A percentile compares a stretch with the other conserved stretches of the same genome.
Evolutionary conservation across 2,797 vertebrate genomes (phyloP).

Genomic region (Valencia hispanica): DNA sequence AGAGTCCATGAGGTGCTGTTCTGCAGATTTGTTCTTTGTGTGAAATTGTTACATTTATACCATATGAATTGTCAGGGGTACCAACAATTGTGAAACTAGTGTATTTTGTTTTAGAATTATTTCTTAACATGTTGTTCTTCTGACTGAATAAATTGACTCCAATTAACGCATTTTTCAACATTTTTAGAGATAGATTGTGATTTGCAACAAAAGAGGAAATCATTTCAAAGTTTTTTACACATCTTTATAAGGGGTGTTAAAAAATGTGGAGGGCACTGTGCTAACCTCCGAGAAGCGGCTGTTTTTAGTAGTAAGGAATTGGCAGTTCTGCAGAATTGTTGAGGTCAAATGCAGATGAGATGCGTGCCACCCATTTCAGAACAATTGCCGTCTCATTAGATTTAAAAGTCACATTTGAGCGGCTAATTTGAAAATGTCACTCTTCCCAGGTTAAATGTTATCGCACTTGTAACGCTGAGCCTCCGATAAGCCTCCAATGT

Average conservation of each 20-base stretch:
- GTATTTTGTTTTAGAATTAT: neutral
- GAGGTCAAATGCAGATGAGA: neutral
- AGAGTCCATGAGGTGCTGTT: neutral
- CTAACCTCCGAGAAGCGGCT: neutral
- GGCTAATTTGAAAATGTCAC: slow-evolving; percentile 19
- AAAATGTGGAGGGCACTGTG: neutral
- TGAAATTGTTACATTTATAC: too few species aligned
- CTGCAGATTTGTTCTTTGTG: neutral
- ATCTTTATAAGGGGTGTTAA: neutral
- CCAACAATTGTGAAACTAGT: neutral
- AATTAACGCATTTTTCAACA: neutral
- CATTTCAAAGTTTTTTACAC: neutral
- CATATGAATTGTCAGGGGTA: too few species aligned
- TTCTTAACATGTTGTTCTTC: neutral
- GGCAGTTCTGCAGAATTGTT: slow-evolving; percentile 2
- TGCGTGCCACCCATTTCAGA: neutral
- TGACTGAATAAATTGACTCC: neutral
- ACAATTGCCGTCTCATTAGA: slow-evolving; percentile 8
- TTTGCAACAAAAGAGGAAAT: neutral
- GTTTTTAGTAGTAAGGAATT: neutral
- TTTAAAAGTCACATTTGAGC: slow-evolving; percentile 17
- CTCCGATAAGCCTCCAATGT: slow-evolving; percentile 50
- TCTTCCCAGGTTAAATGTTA: slow-evolving; percentile 27
- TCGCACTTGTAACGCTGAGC: slow-evolving; percentile 30
- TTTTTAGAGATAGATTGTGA: neutral